Percentiles rank a stretch among this genome's conserved stretches.
phyloP scores from a whole-genome alignment of 2,113 vertebrate species.

The Grammomys dolichurus region DNA sequence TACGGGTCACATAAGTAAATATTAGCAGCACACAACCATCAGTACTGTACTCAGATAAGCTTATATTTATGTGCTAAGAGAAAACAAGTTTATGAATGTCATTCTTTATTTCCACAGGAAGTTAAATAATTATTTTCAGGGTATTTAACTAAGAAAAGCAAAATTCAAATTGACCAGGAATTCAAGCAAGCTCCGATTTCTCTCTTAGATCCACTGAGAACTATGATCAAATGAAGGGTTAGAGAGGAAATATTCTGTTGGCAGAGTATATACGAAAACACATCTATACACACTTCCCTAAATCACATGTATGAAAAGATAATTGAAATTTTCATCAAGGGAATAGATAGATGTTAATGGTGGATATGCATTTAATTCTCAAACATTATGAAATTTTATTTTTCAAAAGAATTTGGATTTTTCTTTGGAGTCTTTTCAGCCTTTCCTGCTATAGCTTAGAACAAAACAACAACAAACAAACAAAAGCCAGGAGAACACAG shows the following conservation, averaged over 20 bases:
- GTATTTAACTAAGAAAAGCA: slow-evolving; percentile 51
- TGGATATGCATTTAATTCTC: slow-evolving; percentile 27
- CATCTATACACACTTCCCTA: background rate
- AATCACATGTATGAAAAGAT: background rate
- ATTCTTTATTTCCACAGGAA: slow-evolving; percentile 59
- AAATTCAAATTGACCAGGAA: slow-evolving; percentile 62
- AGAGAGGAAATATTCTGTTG: slow-evolving; percentile 42
- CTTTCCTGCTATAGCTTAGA: background rate
- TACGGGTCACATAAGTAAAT: slow-evolving; percentile 33
- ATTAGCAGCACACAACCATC: slow-evolving; percentile 37
- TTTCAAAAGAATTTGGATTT: slow-evolving; percentile 48
- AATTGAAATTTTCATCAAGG: background rate
- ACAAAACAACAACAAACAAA: background rate
- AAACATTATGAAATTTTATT: slow-evolving; percentile 49
- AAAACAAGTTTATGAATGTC: slow-evolving; percentile 64
- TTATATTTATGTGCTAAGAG: slow-evolving; percentile 27
- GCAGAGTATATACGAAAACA: background rate
- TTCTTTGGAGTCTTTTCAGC: slow-evolving; percentile 25
- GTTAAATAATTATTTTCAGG: slow-evolving; percentile 60
- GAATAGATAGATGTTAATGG: background rate
- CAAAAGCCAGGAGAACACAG: background rate
- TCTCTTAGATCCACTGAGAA: slow-evolving; percentile 6
- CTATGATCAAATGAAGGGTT: slow-evolving; percentile 41
- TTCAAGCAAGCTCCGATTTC: slow-evolving; percentile 41
- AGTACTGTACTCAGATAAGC: slow-evolving; percentile 20